Base-by-base conservation (phyloP, 2,797 vertebrate genomes). In the Fringilla coelebs region DNA sequence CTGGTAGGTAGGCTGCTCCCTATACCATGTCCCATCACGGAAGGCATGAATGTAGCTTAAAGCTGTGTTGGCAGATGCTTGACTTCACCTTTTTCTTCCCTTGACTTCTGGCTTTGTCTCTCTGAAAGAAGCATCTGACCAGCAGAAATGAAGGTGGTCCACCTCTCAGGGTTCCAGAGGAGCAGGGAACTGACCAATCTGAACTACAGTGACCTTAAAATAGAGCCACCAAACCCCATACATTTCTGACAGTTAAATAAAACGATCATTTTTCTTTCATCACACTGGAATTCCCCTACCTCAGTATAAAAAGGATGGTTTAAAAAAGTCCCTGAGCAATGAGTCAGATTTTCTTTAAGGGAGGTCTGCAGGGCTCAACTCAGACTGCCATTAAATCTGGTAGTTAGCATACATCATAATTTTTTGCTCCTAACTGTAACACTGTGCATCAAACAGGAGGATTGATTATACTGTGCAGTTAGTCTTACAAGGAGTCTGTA, bases 341-440 rank as follows among this genome's bases (percentile, higher is more conserved):
- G 94, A 97, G 68, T 95, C 94, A 96, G 78, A 71, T 65, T 81
- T 51, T 90, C 57, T 81, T 83, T 36, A 76, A 52, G 48, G 89
- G 72, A 82, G 1, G 4, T 72, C 29, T 84, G 45, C 57, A 34
- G 63, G 36, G 46, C 55, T 92, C 72, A 75, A 31, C 38, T 46
- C 84, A 72, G 38, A n/a, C 54, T 83, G 71, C n/a, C n/a, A 40
- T 36, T 73, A 79, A 71, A 24, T 55, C 46, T 49, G 19, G 55
- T 57, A 38, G 55, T 82, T 80, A 84, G 21, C 31, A 76, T 24
- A 26, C 28, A 46, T 31, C 3, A 6, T 34, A 12, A 5, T 16
- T 67, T 34, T 88, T 79, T 66, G 49, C 73, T 66, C 83, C 57
- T 79, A 51, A 48, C 22, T 49, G 29, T 10, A 84, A 62, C 15